These are phyloP conservation scores for Oreortyx pictus DNA, from an alignment of 2,797 vertebrate species.

Conservation along the genomic window DNA sequence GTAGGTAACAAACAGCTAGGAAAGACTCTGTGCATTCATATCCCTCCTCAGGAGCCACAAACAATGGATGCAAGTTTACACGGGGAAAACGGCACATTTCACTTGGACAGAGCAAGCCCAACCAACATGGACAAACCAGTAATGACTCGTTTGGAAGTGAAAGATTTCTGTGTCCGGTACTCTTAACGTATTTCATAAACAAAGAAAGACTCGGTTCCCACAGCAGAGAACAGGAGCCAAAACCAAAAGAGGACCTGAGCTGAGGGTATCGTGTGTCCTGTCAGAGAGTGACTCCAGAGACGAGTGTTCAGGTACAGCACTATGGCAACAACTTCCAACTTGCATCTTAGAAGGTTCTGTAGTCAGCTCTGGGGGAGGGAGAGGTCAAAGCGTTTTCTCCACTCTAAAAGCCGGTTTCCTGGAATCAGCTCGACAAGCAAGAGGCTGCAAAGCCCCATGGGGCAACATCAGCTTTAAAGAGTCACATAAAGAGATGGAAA, in stretches of 20 bases:
- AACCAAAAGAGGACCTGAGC: neutral
- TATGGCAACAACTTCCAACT: neutral
- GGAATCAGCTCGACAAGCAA: neutral
- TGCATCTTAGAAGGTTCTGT: neutral
- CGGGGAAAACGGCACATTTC: neutral
- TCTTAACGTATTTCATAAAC: neutral
- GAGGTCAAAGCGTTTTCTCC: neutral
- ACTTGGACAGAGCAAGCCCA: neutral
- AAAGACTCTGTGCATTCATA: neutral
- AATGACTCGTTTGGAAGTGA: neutral
- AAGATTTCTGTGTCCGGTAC: constrained; percentile 19
- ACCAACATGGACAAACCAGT: neutral
- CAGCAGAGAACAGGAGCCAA: neutral
- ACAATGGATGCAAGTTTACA: neutral
- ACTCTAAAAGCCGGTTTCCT: neutral
- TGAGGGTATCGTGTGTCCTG: neutral
- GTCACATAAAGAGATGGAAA: neutral
- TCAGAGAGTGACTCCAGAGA: neutral
- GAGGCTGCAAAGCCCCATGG: neutral
- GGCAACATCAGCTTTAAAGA: neutral
- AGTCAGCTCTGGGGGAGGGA: fast-evolving
- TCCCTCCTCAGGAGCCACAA: neutral
- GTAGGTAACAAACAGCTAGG: neutral
- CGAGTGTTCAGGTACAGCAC: neutral
- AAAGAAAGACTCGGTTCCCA: neutral